Conservation (phyloP, 2,113 vertebrate species). For the Corydoras maculifer region DNA sequence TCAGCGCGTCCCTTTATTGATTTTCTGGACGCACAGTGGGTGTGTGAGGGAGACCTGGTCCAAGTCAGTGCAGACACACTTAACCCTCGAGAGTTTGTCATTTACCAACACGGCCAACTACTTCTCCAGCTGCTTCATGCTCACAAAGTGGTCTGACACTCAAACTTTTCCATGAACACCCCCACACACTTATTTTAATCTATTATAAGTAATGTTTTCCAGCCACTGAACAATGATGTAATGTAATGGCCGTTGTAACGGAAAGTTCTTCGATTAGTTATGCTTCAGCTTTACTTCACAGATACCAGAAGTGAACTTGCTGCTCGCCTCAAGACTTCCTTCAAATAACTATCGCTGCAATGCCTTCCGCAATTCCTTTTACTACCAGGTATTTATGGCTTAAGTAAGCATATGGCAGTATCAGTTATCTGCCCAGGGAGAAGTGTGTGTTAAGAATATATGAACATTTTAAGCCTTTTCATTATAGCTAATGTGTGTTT, state of each 20-base stretch:
- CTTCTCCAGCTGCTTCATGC: conserved; percentile 64
- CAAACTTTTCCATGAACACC: too few species aligned
- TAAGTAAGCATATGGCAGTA: background rate
- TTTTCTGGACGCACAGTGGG: conserved; percentile 58
- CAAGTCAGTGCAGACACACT: conserved; percentile 58
- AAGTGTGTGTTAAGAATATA: background rate
- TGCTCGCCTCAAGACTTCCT: conserved; percentile 74
- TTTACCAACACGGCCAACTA: conserved; percentile 75
- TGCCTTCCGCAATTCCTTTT: conserved; percentile 76
- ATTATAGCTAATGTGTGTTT: too few species aligned
- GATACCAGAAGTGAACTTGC: conserved; percentile 70
- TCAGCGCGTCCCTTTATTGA: conserved; percentile 51
- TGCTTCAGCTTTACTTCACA: conserved; percentile 43
- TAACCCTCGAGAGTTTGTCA: conserved; percentile 69
- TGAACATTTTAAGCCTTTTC: too few species aligned
- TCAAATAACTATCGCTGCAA: conserved; percentile 59
- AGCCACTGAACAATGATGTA: conserved; percentile 18
- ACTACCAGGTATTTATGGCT: conserved; percentile 72
- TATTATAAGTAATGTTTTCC: background rate
- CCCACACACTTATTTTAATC: conserved; percentile 5
- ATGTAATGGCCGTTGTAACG: conserved; percentile 4
- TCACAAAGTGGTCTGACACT: conserved; percentile 63
- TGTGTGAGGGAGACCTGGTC: conserved; percentile 61
- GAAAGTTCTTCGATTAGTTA: conserved; percentile 20
- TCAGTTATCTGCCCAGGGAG: background rate